Evolutionary conservation across 1,140 invertebrate genomes (phyloP).

Genomic region (Trichonephila clavipes): DNA sequence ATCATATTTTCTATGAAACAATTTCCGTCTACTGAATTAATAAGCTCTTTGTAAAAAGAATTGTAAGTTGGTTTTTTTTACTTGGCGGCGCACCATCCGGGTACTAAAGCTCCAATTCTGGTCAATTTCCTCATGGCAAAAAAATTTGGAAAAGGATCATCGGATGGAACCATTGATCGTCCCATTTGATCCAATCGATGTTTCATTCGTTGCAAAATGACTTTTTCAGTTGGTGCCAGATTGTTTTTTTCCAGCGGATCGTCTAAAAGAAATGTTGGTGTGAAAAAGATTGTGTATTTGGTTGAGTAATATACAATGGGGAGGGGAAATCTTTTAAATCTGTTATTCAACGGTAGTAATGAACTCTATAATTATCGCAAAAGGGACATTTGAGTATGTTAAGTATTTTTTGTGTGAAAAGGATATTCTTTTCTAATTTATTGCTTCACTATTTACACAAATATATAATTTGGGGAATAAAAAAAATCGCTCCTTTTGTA

Average conservation of each 20-base stretch:
- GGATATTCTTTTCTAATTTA: too few relatives aligned
- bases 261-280: constrained; percentile 26
- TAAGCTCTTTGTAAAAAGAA: neutral
- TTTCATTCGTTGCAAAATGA: constrained; percentile 47
- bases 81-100: constrained; percentile 72
- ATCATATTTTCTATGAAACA: too few relatives aligned
- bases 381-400: too few relatives aligned
- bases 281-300: too few relatives aligned
- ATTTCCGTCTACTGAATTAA: neutral
- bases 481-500: too few relatives aligned
- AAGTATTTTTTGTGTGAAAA: too few relatives aligned
- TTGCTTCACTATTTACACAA: too few relatives aligned
- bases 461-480: too few relatives aligned
- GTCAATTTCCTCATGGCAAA: constrained; percentile 67
- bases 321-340: too few relatives aligned
- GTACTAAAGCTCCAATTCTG: constrained; percentile 60
- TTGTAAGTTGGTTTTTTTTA: neutral
- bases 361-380: too few relatives aligned
- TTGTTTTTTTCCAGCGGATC: constrained; percentile 64
- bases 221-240: constrained; percentile 60
- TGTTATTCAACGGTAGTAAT: too few relatives aligned
- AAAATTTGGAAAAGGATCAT: constrained; percentile 74
- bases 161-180: constrained; percentile 71
- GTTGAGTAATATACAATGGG: too few relatives aligned
- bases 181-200: constrained; percentile 70